Evolutionary conservation across 2,797 vertebrate genomes (phyloP), one percentile per base, ranked within the genome.

Genomic region (Gadopsis marmoratus): DNA sequence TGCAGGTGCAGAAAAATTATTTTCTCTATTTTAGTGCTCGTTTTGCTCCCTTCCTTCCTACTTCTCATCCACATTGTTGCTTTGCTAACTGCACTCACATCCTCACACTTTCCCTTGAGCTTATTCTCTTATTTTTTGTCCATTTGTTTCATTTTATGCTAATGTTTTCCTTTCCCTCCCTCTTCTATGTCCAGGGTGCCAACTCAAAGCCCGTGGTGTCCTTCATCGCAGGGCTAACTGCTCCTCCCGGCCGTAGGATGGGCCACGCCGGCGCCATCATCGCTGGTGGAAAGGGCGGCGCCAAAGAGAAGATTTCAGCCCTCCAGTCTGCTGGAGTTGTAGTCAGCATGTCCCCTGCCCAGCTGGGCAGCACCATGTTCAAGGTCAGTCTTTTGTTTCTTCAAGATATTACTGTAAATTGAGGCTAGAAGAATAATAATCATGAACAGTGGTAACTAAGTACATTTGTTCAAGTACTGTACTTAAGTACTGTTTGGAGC

Each of bases 261-360:
- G 98, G 98, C 65, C 98, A 99, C 0, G 98, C 98, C 0, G 98
- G 98, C 8, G 98, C 98, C 50, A 99, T 99, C 92, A 99, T 99
- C 11, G 98, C 98, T 16, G 98, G 98, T 9, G 98, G 98, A 4
- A 99, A 99, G 86, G 98, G 98, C 13, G 98, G 98, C 23, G 98
- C 98, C 71, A 99, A 99, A 91, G 98, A 99, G 94, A 99, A 99
- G 94, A 99, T 99, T 10, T 84, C 97, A 0, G 98, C 98, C 69
- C 97, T 99, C n/a, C 98, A 99, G 95, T 95, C 93, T 0, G 98
- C 97, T 0, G 97, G 98, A 1, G 97, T 98, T 4, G 95, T 98
- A 2, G 96, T 99, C 93, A 99, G 97, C 93, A 99, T 98, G 97
- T 99, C 98, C 65, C 98, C 98, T 2, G 98, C 98, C 21, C 97